These are phyloP conservation scores for Trichogramma evanescens DNA, from an alignment of 2,888 invertebrate species.

Conservation along the genomic window DNA sequence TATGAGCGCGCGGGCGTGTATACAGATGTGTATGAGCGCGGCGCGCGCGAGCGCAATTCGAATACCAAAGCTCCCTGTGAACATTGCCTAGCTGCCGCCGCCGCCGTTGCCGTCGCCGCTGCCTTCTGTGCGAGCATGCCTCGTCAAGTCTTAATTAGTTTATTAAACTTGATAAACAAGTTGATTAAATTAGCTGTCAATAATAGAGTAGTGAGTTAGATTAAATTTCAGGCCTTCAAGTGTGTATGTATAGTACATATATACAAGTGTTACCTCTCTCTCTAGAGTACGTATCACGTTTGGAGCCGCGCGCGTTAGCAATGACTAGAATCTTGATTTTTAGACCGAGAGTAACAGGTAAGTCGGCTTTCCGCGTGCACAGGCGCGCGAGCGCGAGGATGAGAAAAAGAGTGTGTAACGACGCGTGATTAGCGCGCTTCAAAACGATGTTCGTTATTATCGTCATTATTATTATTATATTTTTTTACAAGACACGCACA, in stretches of 20 bases:
- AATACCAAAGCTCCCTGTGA: too few species aligned
- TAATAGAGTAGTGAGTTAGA: conserved; percentile 11
- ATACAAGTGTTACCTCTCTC: background rate
- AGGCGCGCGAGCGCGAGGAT: background rate
- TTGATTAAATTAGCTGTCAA: conserved; percentile 22
- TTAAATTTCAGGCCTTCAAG: conserved; percentile 4
- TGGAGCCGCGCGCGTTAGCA: background rate
- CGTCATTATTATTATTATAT: too few species aligned
- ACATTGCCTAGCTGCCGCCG: too few species aligned
- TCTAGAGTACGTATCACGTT: background rate
- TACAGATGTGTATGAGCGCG: too few species aligned
- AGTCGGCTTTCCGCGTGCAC: background rate
- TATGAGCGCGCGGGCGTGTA: too few species aligned
- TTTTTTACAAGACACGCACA: too few species aligned
- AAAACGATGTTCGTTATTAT: background rate
- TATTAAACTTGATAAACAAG: conserved; percentile 22
- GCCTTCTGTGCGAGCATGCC: too few species aligned
- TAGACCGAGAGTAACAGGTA: background rate
- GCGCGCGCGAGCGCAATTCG: too few species aligned
- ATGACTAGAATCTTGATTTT: background rate
- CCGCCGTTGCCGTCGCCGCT: too few species aligned
- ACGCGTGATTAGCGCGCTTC: background rate
- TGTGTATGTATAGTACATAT: too few species aligned
- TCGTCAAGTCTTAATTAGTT: conserved; percentile 16
- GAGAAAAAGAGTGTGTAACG: background rate